A percentile compares a stretch with the other conserved stretches of the same genome.
Evolutionary conservation across 2,113 vertebrate species (phyloP).

Genomic region (Glaucidium brasilianum): DNA sequence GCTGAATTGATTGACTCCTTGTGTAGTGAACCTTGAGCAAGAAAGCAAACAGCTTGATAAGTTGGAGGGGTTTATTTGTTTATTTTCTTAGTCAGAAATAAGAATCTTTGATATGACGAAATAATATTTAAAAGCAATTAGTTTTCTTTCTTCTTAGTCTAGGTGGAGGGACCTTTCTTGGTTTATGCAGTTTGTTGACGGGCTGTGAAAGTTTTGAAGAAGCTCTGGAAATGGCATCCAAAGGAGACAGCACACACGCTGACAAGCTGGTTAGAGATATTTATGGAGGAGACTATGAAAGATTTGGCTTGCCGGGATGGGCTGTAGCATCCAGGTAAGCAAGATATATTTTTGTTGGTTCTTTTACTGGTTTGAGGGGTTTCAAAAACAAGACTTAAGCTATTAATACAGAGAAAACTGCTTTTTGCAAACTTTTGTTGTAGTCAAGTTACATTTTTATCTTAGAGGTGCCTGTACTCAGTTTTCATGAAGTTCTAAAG

Average conservation of each 20-base stretch:
- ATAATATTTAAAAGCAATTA: not conserved
- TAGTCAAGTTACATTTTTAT: not conserved
- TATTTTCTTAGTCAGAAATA: not conserved
- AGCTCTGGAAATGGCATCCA: constrained; percentile 84
- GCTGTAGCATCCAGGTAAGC: constrained; percentile 82
- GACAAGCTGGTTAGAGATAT: constrained; percentile 83
- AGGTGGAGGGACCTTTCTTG: constrained; percentile 83
- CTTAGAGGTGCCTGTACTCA: not conserved
- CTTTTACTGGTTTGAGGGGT: not conserved
- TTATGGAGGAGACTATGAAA: constrained; percentile 83
- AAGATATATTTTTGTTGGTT: not conserved
- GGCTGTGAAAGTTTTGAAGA: constrained; percentile 86
- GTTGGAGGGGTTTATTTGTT: not conserved
- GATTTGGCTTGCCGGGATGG: constrained; percentile 83
- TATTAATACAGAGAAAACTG: not conserved
- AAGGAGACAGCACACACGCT: constrained; percentile 80
- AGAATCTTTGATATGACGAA: not conserved
- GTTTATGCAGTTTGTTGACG: constrained; percentile 80
- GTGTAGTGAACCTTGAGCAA: not conserved
- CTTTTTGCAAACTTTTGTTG: not conserved
- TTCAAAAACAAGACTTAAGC: not conserved
- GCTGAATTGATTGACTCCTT: not conserved
- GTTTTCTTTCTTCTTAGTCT: constrained; percentile 70
- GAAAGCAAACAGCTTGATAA: not conserved
- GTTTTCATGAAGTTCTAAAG: not conserved